A percentile compares a stretch with the other conserved stretches of the same genome.
Evolutionary conservation across 2,113 vertebrate genomes (phyloP).

Genomic region (Cottus gobio): DNA sequence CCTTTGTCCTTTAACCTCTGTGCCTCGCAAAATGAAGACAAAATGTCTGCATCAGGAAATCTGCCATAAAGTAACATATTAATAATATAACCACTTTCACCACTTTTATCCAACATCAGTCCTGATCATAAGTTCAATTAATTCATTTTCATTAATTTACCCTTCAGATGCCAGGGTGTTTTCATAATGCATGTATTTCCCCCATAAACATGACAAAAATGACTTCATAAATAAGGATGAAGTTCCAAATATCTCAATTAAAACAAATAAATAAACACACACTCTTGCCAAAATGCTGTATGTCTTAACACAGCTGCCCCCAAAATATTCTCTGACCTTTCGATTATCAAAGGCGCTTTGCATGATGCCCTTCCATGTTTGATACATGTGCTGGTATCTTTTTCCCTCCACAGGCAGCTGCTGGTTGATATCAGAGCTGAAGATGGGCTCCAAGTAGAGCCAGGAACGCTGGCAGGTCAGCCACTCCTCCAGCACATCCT

Average conservation of each 20-base stretch:
- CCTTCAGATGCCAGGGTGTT: not conserved
- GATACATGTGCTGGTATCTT: slow-evolving; percentile 87
- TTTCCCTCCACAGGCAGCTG: slow-evolving; percentile 90
- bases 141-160: not conserved
- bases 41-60: not conserved
- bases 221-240: too few relatives aligned
- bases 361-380: slow-evolving; percentile 90
- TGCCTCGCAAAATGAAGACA: not conserved
- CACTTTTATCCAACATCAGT: too few relatives aligned
- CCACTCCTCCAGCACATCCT: slow-evolving; percentile 96
- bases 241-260: too few relatives aligned
- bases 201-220: too few relatives aligned
- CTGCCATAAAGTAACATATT: not conserved
- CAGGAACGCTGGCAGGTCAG: slow-evolving; percentile 90
- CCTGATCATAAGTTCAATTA: not conserved
- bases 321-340: slow-evolving; percentile 85
- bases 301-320: too few relatives aligned
- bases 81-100: not conserved
- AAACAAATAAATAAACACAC: too few relatives aligned
- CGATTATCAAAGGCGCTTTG: slow-evolving; percentile 84
- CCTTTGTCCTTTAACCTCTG: not conserved
- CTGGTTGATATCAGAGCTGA: slow-evolving; percentile 91
- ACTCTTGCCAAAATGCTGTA: too few relatives aligned
- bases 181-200: too few relatives aligned
- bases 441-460: slow-evolving; percentile 95